Evolutionary conservation across 2,888 invertebrate species (phyloP), one percentile per base, ranked within the genome.

Genomic region (Lepidochitona cinerea): DNA sequence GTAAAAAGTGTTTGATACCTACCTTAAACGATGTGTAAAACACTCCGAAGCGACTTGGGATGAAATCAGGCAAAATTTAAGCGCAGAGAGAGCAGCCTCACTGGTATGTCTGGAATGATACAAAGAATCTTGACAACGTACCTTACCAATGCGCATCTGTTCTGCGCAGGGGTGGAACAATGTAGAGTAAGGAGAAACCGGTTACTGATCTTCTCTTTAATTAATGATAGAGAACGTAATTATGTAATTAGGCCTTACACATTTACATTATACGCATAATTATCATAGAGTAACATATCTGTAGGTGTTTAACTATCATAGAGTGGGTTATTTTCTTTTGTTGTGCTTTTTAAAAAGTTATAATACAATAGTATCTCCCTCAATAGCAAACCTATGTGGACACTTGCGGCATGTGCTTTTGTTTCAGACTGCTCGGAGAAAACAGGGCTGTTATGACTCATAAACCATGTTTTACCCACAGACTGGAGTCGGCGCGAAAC

Each of bases 41-140:
- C 92, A 93, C 93, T 92, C 91, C 92, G 93, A 92, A 92, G 92
- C 92, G 75, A 93, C 87, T 92, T 92, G 91, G 88, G 87, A 90
- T 92, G 92, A 69, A 73, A 75, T 74, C 72, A 66, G 74, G 71
- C 54, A 72, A 74, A 81, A 78, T 83, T 81, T 80, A 78, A 82
- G 77, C 70, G 37, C 73, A 81, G 81, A 79, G 81, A 79, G 72
- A 81, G 79, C 81, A 91, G 92, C 91, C 92, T 92, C 92, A 92
- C 92, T 95, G 96, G 96, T 95, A 96, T 96, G 96, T 95, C 93
- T 95, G 95, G 96, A 96, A 96, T 96, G 96, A 95, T 95, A 96
- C 95, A 96, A 96, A 96, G 96, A 96, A 96, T 96, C 95, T 94
- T 94, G 95, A 96, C 95, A 95, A 96, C 96, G 96, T 95, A 95